Percentiles rank a stretch among this genome's conserved stretches.
These are phyloP conservation scores for Drosophila ohnishii DNA, from an alignment of 1,140 invertebrate species.

Conservation along the genomic window DNA sequence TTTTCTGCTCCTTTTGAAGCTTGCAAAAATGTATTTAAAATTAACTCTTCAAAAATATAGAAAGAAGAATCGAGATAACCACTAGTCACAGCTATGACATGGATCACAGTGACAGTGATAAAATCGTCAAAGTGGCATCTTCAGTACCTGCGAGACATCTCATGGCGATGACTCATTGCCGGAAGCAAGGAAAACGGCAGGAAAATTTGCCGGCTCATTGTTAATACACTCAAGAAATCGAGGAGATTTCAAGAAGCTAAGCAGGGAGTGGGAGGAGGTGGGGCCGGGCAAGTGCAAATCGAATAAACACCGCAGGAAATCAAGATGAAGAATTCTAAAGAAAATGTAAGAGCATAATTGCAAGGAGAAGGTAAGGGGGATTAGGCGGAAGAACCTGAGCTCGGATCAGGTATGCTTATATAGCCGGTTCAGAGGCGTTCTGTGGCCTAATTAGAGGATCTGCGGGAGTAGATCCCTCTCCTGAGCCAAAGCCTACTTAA, in stretches of 20 bases:
- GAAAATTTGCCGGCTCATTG: constrained; percentile 75
- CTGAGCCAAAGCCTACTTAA: constrained; percentile 50
- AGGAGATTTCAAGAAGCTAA: constrained; percentile 14
- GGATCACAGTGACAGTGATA: constrained; percentile 8
- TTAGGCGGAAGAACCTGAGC: constrained; percentile 32
- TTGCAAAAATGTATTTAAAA: too few species aligned
- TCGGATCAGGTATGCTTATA: constrained; percentile 12
- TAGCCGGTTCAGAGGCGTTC: constrained; percentile 22
- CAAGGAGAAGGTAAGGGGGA: constrained; percentile 36
- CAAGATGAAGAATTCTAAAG: constrained; percentile 49
- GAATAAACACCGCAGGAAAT: constrained; percentile 69
- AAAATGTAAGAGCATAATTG: constrained; percentile 47
- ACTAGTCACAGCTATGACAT: neutral
- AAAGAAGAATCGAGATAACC: neutral
- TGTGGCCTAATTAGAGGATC: constrained; percentile 66
- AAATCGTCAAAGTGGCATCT: constrained; percentile 4
- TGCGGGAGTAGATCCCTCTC: constrained; percentile 13
- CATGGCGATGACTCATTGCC: constrained; percentile 38
- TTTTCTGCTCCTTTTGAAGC: neutral
- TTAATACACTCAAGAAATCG: constrained; percentile 42
- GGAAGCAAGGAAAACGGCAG: constrained; percentile 72
- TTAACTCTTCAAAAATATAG: neutral
- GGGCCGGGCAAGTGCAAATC: constrained; percentile 45
- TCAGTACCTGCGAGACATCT: constrained; percentile 16
- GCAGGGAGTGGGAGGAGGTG: neutral